phyloP scores from a whole-genome alignment of 2,113 vertebrate species.

The Spilogale gracilis region DNA sequence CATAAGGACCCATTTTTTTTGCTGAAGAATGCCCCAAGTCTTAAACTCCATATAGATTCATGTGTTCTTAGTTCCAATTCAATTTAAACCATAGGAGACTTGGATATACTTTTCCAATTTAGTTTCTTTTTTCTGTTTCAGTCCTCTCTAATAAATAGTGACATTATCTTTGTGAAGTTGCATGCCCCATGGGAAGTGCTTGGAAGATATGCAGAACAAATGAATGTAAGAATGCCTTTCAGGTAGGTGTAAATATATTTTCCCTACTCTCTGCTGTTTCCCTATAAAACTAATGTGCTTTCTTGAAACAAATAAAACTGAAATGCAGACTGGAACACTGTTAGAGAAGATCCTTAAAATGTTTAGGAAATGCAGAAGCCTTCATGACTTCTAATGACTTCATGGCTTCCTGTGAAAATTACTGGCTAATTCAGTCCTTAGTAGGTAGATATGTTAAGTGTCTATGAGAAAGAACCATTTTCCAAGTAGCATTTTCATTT shows the following conservation, averaged over 20 bases:
- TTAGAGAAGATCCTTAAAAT: background rate
- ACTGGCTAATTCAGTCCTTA: constrained; percentile 11
- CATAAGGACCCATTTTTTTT: too few species aligned
- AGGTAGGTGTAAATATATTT: constrained; percentile 90
- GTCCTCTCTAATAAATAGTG: constrained; percentile 95
- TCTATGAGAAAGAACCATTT: constrained; percentile 11
- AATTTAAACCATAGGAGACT: background rate
- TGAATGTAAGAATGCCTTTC: constrained; percentile 99
- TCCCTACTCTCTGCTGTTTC: background rate
- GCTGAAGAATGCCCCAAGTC: background rate
- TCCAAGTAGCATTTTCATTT: constrained; percentile 38
- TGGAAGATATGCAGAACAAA: constrained; percentile 96
- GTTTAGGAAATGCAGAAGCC: constrained; percentile 63
- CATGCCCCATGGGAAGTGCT: constrained; percentile 97
- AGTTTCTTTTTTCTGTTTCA: constrained; percentile 89
- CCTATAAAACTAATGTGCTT: constrained; percentile 41
- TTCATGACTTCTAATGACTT: constrained; percentile 20
- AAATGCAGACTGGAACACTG: constrained; percentile 56
- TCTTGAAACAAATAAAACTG: constrained; percentile 38
- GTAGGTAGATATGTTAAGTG: background rate
- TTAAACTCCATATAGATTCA: background rate
- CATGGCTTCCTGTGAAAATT: constrained; percentile 54
- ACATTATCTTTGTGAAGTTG: constrained; percentile 97
- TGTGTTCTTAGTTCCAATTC: constrained; percentile 16
- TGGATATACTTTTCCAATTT: constrained; percentile 72